Conservation (phyloP, 2,113 vertebrate species). For the Geococcyx californianus region DNA sequence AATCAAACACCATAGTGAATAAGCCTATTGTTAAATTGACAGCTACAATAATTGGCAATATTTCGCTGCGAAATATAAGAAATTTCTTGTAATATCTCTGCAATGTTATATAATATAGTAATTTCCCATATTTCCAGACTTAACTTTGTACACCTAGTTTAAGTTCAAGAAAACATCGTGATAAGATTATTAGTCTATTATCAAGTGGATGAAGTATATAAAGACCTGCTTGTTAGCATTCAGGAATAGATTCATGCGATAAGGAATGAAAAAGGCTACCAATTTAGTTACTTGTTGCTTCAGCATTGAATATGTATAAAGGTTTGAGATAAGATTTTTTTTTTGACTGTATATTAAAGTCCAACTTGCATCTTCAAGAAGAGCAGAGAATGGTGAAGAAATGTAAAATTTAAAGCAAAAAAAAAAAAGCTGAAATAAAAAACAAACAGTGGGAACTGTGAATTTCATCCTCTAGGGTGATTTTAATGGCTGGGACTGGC, state of each 20-base stretch:
- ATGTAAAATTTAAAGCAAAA: background rate
- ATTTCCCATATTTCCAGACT: conserved; percentile 56
- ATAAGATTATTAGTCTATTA: conserved; percentile 66
- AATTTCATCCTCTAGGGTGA: background rate
- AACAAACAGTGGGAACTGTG: background rate
- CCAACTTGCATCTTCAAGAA: background rate
- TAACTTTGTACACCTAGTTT: conserved; percentile 59
- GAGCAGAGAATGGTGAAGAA: background rate
- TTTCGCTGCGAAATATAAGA: conserved; percentile 73
- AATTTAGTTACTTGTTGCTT: conserved; percentile 69
- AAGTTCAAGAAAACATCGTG: conserved; percentile 63
- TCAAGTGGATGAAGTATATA: conserved; percentile 48
- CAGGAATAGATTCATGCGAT: conserved; percentile 42
- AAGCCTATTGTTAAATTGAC: conserved; percentile 84
- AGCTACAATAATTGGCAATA: conserved; percentile 81
- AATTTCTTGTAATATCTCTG: conserved; percentile 66
- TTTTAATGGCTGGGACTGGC: background rate
- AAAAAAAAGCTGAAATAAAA: too few relatives aligned
- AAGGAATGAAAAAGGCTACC: conserved; percentile 58
- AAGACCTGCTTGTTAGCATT: conserved; percentile 53
- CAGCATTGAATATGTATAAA: conserved; percentile 34
- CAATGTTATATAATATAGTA: conserved; percentile 66
- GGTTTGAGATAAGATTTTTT: conserved; percentile 1
- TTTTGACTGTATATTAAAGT: conserved; percentile 1
- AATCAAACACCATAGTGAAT: conserved; percentile 86